Evolutionary conservation across 2,888 invertebrate species (phyloP).

Genomic region (Eudemis profundana): DNA sequence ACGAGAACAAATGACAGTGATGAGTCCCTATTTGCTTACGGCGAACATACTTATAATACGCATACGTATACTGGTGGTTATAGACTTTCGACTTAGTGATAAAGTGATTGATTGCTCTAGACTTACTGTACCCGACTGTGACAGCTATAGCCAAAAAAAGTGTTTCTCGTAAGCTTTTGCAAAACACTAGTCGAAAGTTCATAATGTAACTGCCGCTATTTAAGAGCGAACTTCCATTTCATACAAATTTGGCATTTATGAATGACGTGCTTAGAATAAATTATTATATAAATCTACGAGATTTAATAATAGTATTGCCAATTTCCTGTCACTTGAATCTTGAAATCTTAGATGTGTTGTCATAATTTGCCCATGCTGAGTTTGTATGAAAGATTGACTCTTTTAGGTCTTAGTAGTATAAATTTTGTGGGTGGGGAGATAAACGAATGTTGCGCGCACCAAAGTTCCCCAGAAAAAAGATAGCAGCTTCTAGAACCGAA

Average conservation of each 20-base stretch:
- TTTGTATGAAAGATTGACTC: slow-evolving; percentile 21
- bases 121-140: no score
- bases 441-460: not conserved
- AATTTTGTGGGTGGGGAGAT: slow-evolving; percentile 4
- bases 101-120: no score
- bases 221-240: not conserved
- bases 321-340: slow-evolving; percentile 22
- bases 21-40: not conserved
- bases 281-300: not conserved
- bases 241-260: slow-evolving; percentile 1
- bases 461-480: not conserved
- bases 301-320: not conserved
- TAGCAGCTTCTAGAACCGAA: not conserved
- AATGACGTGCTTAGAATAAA: not conserved
- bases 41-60: not conserved
- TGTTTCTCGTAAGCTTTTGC: not conserved
- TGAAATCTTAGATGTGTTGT: not conserved
- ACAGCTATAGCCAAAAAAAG: not conserved
- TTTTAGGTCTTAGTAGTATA: slow-evolving; percentile 8
- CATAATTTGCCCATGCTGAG: not conserved
- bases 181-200: slow-evolving; percentile 1
- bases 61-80: not conserved
- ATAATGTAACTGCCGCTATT: not conserved
- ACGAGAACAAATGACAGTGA: no score
- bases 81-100: not conserved